Base-by-base conservation (phyloP, 2,113 vertebrate genomes). In the Campylorhamphus procurvoides region DNA sequence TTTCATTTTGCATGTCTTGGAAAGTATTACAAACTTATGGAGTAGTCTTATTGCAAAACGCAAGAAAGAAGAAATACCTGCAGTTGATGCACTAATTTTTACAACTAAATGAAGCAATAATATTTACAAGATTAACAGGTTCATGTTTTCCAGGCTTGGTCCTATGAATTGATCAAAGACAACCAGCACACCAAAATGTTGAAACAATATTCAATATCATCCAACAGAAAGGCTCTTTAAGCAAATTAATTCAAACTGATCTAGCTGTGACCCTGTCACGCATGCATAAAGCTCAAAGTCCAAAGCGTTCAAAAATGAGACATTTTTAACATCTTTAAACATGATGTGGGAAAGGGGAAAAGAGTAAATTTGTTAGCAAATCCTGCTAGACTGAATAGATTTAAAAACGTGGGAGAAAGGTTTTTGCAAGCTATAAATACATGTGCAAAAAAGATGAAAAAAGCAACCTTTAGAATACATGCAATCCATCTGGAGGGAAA, bases 401-500 rank as follows among this genome's bases (percentile, higher is more conserved):
- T 58, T 81, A 49, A 92, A 92, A 89, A 80, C 0, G 28, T 44
- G 47, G 93, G 79, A 77, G 64, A 87, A 87, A 91, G 79, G 62
- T 77, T 94, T 95, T n/a, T 55, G 63, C 56, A 92, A 87, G 44
- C 91, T 95, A 95, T 96, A 95, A 94, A 96, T 96, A 96, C 6
- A 96, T 52, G 52, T 93, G 90, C 72, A 94, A 93, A 74, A 82
- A 85, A 91, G 56, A 96, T 81, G 90, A 89, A 94, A 96, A 95
- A 94, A 93, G 80, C 94, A 96, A 95, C 93, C 94, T 96, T 91
- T 80, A 84, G 66, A 93, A 96, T 78, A 86, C 67, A 90, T 80
- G 76, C 52, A 94, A 86, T 94, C 93, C 95, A 97, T 96, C 93
- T 96, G 95, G 93, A 96, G 79, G 59, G 90, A 96, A 94, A 89